A percentile compares a stretch with the other conserved stretches of the same genome.
Conservation (phyloP, 2,113 vertebrate genomes). For the Orientallactaga bullata region DNA sequence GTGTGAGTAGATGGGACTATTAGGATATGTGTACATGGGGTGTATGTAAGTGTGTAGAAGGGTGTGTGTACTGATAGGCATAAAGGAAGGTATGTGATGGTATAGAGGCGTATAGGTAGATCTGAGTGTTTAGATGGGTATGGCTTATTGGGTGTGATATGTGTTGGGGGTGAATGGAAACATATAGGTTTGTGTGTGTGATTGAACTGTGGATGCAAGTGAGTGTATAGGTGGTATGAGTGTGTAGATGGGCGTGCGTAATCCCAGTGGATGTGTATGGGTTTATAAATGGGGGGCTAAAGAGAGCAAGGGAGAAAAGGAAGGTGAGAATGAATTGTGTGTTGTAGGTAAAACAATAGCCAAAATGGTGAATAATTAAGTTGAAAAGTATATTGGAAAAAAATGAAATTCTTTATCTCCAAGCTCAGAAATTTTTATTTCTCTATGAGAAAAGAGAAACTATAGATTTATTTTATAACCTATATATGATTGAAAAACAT, state of each 20-base stretch:
- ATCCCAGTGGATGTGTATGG: no score
- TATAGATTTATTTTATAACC: conserved; percentile 43
- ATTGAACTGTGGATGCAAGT: no score
- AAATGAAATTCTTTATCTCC: background rate
- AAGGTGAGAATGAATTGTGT: background rate
- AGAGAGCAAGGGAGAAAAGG: background rate
- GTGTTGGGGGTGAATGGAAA: no score
- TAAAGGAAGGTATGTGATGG: background rate
- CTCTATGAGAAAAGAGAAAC: background rate
- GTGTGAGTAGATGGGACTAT: background rate
- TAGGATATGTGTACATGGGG: no score
- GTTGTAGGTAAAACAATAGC: background rate
- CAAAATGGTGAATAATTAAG: background rate
- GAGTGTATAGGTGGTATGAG: background rate
- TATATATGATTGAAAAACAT: conserved; percentile 34
- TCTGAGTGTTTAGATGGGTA: background rate
- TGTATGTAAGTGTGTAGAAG: background rate
- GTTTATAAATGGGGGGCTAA: background rate
- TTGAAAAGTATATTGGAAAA: background rate
- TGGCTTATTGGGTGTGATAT: no score
- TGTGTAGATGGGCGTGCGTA: background rate
- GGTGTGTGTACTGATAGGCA: background rate
- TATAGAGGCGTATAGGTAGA: background rate
- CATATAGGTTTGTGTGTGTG: no score
- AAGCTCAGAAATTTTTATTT: conserved; percentile 27